Percentiles rank a stretch among this genome's conserved stretches.
Evolutionary conservation across 2,888 invertebrate species (phyloP).

Genomic region (Heliconius cydno): DNA sequence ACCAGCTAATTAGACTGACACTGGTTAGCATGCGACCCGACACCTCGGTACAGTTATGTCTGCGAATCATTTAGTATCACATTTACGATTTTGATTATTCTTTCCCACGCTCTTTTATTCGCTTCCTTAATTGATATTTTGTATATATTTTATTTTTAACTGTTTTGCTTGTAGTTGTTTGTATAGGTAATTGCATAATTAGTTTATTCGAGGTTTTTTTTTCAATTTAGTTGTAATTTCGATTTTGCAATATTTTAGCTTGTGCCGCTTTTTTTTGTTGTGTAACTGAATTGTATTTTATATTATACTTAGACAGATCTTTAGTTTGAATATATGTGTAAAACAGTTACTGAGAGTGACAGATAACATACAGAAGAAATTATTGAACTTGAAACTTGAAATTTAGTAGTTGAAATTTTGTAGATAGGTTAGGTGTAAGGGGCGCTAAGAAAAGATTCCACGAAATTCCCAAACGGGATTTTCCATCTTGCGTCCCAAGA

Average conservation of each 20-base stretch:
- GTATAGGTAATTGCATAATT: slow-evolving; percentile 10
- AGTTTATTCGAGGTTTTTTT: background rate
- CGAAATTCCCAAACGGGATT: too few relatives aligned
- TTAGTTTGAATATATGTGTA: too few relatives aligned
- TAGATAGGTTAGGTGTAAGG: too few relatives aligned
- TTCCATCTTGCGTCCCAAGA: too few relatives aligned
- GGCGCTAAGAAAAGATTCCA: too few relatives aligned
- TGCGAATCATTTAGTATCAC: slow-evolving; percentile 24
- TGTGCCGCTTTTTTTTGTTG: background rate
- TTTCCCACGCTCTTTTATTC: slow-evolving; percentile 32
- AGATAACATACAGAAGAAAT: too few relatives aligned
- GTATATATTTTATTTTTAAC: slow-evolving; percentile 1
- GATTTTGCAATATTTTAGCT: background rate
- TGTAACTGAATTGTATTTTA: background rate
- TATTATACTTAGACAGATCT: too few relatives aligned
- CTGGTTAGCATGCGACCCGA: slow-evolving; percentile 24
- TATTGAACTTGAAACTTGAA: too few relatives aligned
- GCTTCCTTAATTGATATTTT: slow-evolving; percentile 25
- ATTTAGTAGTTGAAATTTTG: too few relatives aligned
- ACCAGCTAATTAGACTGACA: slow-evolving; percentile 33
- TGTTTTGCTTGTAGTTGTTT: slow-evolving; percentile 14
- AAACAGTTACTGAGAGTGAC: too few relatives aligned
- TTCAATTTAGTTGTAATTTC: background rate
- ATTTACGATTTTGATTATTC: slow-evolving; percentile 8
- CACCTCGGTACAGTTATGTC: slow-evolving; percentile 33